A percentile compares a stretch with the other conserved stretches of the same genome.
phyloP scores from a whole-genome alignment of 2,888 invertebrate species.

The Emmelina monodactyla region DNA sequence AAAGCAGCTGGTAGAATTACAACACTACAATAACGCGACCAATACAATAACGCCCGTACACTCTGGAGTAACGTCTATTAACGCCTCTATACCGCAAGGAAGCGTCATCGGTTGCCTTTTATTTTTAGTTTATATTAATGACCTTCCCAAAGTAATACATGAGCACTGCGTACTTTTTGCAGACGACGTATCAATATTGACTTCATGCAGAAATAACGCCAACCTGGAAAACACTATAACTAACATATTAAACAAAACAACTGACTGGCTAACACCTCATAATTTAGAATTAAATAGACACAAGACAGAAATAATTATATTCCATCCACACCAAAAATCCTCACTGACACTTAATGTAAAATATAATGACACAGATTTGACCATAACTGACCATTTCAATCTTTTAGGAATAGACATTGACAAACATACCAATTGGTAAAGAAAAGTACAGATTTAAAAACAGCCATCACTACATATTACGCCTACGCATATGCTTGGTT shows the following conservation, averaged over 20 bases:
- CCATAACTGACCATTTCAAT: too few species aligned
- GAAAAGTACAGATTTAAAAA: neutral
- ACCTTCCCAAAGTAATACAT: slow-evolving; percentile 8
- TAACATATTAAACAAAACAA: slow-evolving; percentile 3
- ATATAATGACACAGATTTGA: too few species aligned
- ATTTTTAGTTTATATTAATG: slow-evolving; percentile 10
- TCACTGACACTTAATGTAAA: too few species aligned
- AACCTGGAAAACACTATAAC: slow-evolving; percentile 6
- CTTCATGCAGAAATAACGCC: slow-evolving; percentile 5
- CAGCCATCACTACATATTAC: neutral
- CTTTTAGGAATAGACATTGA: neutral
- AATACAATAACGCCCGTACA: too few species aligned
- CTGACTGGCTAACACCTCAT: slow-evolving; percentile 11
- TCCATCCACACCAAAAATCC: too few species aligned
- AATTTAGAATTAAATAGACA: slow-evolving; percentile 13
- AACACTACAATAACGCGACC: slow-evolving; percentile 4
- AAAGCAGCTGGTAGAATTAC: slow-evolving; percentile 8
- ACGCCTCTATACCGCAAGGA: slow-evolving; percentile 8
- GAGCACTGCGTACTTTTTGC: slow-evolving; percentile 7
- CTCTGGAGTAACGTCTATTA: too few species aligned
- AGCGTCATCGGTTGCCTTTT: slow-evolving; percentile 4
- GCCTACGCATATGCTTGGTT: too few species aligned
- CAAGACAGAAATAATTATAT: too few species aligned
- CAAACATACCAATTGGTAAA: neutral
- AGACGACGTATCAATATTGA: slow-evolving; percentile 11